Base-by-base conservation (phyloP, 2,797 vertebrate genomes). In the Scleropages formosus region DNA sequence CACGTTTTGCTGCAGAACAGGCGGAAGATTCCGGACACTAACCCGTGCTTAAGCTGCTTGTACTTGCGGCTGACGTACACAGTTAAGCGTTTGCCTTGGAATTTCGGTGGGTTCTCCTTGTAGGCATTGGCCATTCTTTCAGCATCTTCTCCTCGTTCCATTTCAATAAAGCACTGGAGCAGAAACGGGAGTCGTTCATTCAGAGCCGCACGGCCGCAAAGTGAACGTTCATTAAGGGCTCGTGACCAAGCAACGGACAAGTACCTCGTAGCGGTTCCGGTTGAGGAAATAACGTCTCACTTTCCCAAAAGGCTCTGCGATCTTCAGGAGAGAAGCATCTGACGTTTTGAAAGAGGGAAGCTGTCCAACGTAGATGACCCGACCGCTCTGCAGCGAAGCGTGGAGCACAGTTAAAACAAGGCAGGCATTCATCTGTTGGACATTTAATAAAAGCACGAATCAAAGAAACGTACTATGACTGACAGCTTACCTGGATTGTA, bases 321-420 rank as follows among this genome's bases (percentile, higher is more conserved):
- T 88, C 72, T 95, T 95, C 80, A 98, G 87, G 20, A 98, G 84
- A 0, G 90, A 88, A 0, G 92, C 90, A 74, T 98, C 95, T 0
- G 92, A 89, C 83, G 93, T 94, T 16, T 94, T 95, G 0, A 89
- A 91, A 72, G 88, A 90, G 61, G 96, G 96, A 68, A 99, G 81
- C 78, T 97, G 94, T 71, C 95, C 96, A 58, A 99, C 79, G 83
- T 98, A 96, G 71, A 98, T 91, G 66, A 99, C 97, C 77, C 87
- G 92, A 0, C 95, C 95, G 2, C 85, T 87, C 91, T 93, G 83
- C n/a, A 20, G 15, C 4, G 44, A 75, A 46, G 39, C 2, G 39
- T 39, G 39, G 6, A 39, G 22, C 46, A 22, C 1, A 51, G 16
- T 20, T n/a, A 53, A 20, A 46, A 71, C n/a, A 13, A 77, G 12